Conservation (phyloP, 2,113 vertebrate species). For the Chrysemys picta region DNA sequence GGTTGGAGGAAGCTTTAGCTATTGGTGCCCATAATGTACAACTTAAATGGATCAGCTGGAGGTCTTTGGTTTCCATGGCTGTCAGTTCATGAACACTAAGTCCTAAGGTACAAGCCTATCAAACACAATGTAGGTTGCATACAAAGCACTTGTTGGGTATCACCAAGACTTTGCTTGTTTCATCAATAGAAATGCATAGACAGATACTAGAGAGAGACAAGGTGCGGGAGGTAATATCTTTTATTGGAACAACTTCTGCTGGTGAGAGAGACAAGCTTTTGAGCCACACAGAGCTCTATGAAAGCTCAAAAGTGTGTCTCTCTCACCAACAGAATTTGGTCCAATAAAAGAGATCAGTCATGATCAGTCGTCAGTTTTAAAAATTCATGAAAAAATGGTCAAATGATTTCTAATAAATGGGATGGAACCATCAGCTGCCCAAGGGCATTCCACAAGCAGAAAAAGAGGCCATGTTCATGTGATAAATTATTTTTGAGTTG, state of each 20-base stretch:
- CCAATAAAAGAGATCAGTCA: background rate
- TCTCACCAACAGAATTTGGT: background rate
- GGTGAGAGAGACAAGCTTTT: background rate
- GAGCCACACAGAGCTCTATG: background rate
- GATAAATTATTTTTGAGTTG: slow-evolving; percentile 15
- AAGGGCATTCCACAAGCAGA: background rate
- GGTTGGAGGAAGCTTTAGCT: background rate
- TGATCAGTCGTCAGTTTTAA: background rate
- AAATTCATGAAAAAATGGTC: slow-evolving; percentile 4
- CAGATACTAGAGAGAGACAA: background rate
- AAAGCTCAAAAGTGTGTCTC: background rate
- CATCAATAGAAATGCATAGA: background rate
- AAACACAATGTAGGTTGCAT: background rate
- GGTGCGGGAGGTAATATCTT: background rate
- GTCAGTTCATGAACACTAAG: background rate
- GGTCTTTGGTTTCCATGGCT: background rate
- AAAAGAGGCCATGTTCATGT: background rate
- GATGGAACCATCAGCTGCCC: background rate
- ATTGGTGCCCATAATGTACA: background rate
- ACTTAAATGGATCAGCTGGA: background rate
- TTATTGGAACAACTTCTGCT: background rate
- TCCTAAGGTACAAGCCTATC: background rate
- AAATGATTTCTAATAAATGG: background rate
- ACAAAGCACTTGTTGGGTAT: background rate
- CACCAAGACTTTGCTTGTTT: background rate